phyloP scores from a whole-genome alignment of 1,140 invertebrate species.

The Daktulosphaira vitifoliae region DNA sequence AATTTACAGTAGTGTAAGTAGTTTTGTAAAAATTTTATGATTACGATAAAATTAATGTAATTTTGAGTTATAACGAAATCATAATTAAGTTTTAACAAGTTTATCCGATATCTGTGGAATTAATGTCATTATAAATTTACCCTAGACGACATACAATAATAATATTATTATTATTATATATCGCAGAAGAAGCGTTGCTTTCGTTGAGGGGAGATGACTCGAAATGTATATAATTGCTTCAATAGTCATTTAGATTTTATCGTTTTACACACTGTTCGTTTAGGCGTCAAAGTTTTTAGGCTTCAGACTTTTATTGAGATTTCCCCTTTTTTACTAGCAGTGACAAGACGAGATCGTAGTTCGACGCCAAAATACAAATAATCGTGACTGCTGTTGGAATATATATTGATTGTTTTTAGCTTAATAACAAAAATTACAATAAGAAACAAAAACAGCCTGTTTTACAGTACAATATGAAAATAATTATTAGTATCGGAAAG shows the following conservation, averaged over 20 bases:
- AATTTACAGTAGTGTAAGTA: no score
- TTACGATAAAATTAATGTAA: neutral
- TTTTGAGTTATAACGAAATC: neutral
- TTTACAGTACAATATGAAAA: neutral
- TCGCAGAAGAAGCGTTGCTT: constrained; percentile 3
- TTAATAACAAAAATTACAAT: neutral
- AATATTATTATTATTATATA: constrained; percentile 26
- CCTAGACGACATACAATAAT: constrained; percentile 6
- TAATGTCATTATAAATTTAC: neutral
- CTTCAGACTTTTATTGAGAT: constrained; percentile 4
- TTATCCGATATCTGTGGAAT: neutral
- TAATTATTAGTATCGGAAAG: constrained; percentile 10
- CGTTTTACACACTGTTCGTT: constrained; percentile 3
- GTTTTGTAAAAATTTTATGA: neutral
- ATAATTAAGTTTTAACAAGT: constrained; percentile 27
- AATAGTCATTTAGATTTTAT: constrained; percentile 30
- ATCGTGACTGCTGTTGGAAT: no score
- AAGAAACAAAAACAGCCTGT: neutral
- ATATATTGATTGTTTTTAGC: no score
- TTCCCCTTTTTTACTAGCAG: neutral
- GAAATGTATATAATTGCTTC: constrained; percentile 12
- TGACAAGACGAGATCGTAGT: no score
- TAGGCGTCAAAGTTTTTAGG: constrained; percentile 15
- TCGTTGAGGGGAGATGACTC: neutral
- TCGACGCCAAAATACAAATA: no score